phyloP scores from a whole-genome alignment of 1,140 invertebrate genomes.

The Calephelis virginiensis region DNA sequence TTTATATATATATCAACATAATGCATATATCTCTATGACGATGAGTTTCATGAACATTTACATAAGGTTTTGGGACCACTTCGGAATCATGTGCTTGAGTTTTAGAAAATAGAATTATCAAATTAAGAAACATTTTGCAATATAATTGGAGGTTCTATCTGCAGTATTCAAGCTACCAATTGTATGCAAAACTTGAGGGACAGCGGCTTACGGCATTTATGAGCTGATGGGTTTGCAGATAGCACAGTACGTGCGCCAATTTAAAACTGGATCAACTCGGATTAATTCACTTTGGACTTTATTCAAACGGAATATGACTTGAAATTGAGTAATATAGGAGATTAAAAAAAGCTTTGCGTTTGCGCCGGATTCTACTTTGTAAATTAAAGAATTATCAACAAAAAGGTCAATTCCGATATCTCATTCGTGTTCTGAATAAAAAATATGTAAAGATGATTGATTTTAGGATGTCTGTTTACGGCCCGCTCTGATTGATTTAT shows the following conservation, averaged over 20 bases:
- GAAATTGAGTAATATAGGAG: conserved; percentile 3
- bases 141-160: not conserved
- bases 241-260: conserved; percentile 26
- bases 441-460: no score
- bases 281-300: conserved; percentile 2
- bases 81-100: no score
- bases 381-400: not conserved
- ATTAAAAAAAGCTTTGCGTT: conserved; percentile 5
- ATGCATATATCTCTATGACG: no score
- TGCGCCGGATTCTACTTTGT: not conserved
- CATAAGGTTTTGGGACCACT: no score
- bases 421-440: no score
- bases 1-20: no score
- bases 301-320: not conserved
- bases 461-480: no score
- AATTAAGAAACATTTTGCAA: not conserved
- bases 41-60: no score
- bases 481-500: no score
- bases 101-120: no score
- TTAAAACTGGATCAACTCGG: conserved; percentile 21
- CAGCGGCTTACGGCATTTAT: conserved; percentile 20
- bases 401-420: not conserved
- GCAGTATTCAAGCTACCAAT: conserved; percentile 4
- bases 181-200: conserved; percentile 24
- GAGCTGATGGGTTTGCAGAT: conserved; percentile 27